Conservation (phyloP, 2,797 vertebrate genomes). For the Podarcis lilfordi region DNA sequence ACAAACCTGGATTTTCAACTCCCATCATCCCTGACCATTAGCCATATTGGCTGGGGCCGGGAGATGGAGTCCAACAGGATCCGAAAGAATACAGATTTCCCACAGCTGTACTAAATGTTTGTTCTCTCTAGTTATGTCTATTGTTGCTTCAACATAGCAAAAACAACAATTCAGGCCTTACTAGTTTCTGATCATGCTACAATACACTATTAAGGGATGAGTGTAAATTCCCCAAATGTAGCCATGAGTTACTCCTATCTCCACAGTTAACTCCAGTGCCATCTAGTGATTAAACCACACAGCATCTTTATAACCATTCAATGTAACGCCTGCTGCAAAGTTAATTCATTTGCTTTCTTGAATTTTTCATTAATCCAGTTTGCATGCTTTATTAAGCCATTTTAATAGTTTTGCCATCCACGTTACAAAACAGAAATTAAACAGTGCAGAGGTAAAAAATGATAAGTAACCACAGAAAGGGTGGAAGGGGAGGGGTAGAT, state of each 20-base stretch:
- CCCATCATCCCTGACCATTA: no score
- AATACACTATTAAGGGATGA: not conserved
- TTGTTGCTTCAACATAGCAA: not conserved
- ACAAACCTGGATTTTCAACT: no score
- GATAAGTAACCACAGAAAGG: no score
- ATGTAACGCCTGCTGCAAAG: not conserved
- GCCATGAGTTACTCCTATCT: not conserved
- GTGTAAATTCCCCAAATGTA: not conserved
- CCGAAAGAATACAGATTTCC: no score
- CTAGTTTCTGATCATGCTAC: not conserved
- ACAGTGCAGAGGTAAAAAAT: not conserved
- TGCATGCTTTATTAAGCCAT: not conserved
- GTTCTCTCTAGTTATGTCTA: not conserved
- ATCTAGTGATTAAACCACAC: no score
- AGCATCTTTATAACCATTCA: not conserved
- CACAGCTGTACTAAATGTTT: no score
- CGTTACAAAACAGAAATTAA: not conserved
- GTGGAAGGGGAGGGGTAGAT: no score
- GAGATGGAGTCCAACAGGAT: no score
- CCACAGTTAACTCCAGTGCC: not conserved
- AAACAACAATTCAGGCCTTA: not conserved
- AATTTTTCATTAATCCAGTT: not conserved
- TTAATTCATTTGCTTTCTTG: not conserved
- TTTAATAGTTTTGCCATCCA: not conserved
- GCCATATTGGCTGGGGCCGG: no score